Conservation (phyloP, 2,113 vertebrate species). For the Tachuris rubrigastra region DNA sequence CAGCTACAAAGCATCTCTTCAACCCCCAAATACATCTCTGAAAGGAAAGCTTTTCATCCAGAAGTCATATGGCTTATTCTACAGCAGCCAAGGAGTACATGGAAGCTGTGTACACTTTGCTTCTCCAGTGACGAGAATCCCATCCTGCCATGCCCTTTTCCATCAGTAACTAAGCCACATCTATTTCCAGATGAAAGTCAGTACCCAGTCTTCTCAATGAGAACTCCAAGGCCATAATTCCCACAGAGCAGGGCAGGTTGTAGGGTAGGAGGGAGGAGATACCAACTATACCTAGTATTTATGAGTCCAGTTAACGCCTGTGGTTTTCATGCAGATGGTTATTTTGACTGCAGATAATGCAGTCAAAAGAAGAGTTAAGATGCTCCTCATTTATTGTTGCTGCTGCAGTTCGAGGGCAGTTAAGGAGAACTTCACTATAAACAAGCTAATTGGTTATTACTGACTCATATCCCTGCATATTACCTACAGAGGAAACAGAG, state of each 20-base stretch:
- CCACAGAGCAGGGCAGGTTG: background rate
- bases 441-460: background rate
- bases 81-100: background rate
- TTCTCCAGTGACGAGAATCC: background rate
- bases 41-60: background rate
- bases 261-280: background rate
- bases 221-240: background rate
- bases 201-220: background rate
- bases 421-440: background rate
- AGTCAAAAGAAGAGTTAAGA: background rate
- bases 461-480: slow-evolving; percentile 24
- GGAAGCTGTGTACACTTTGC: background rate
- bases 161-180: background rate
- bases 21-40: background rate
- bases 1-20: background rate
- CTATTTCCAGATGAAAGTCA: background rate
- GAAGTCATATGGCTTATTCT: background rate
- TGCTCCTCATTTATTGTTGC: background rate
- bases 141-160: background rate
- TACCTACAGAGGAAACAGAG: slow-evolving; percentile 11
- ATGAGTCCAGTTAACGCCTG: background rate
- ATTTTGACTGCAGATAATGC: background rate
- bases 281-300: background rate
- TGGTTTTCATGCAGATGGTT: background rate
- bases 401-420: background rate